These are phyloP conservation scores for Vireo altiloquus DNA, from an alignment of 2,113 vertebrate species.

Conservation along the genomic window DNA sequence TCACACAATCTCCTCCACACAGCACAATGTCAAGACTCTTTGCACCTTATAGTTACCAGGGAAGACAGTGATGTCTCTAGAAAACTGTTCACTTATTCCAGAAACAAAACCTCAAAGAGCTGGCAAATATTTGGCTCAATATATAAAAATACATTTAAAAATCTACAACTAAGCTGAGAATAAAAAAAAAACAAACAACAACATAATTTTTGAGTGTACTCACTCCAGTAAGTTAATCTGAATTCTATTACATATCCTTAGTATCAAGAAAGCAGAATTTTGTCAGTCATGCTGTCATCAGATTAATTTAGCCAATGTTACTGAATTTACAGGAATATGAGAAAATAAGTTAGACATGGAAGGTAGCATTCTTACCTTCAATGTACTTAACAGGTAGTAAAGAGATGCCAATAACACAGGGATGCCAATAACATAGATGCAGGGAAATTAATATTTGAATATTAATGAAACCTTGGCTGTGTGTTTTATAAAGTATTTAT, in stretches of 20 bases:
- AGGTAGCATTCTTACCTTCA: background rate
- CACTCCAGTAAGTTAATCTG: background rate
- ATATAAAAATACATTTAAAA: background rate
- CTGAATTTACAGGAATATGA: background rate
- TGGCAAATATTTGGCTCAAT: background rate
- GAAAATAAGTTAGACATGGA: background rate
- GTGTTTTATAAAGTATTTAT: background rate
- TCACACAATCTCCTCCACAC: accelerated
- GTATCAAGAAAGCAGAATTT: background rate
- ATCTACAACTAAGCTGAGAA: background rate
- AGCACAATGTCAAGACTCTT: background rate
- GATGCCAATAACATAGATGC: background rate
- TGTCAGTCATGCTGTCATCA: background rate
- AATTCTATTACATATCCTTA: background rate
- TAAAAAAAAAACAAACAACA: background rate
- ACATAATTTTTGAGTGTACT: background rate
- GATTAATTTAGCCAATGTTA: background rate
- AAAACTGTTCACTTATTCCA: background rate
- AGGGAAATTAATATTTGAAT: background rate
- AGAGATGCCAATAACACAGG: background rate
- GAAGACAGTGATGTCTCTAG: background rate
- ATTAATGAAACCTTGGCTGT: background rate
- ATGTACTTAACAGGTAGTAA: background rate
- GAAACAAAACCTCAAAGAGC: background rate
- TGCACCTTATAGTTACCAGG: background rate